A percentile compares a stretch with the other conserved stretches of the same genome.
Conservation (phyloP, 2,888 invertebrate species). For the Ormia ochracea region DNA sequence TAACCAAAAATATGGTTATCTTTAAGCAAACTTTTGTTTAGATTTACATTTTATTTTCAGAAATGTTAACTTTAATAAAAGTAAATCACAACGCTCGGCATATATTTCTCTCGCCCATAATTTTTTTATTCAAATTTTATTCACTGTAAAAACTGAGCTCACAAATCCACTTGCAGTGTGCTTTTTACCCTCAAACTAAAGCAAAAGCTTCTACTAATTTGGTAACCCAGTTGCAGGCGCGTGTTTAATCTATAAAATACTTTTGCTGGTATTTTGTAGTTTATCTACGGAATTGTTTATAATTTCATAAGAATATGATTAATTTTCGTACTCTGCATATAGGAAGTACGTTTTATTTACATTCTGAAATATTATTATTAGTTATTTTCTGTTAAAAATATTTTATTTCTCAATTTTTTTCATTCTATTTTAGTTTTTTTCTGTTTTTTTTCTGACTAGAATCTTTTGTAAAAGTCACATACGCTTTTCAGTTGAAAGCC, state of each 20-base stretch:
- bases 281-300: slow-evolving; percentile 42
- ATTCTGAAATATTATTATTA: slow-evolving; percentile 15
- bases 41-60: too few species aligned
- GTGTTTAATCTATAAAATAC: slow-evolving; percentile 50
- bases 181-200: too few species aligned
- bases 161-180: too few species aligned
- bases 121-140: too few species aligned
- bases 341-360: slow-evolving; percentile 38
- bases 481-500: slow-evolving; percentile 52
- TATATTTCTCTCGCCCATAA: too few species aligned
- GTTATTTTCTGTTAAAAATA: slow-evolving; percentile 34
- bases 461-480: slow-evolving; percentile 70
- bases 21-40: too few species aligned
- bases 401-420: slow-evolving; percentile 24
- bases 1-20: too few species aligned
- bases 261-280: slow-evolving; percentile 15
- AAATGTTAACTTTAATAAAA: too few species aligned
- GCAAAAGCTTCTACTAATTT: too few species aligned
- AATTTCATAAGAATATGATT: slow-evolving; percentile 1
- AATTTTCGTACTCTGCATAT: slow-evolving; percentile 25
- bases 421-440: neutral
- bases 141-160: too few species aligned
- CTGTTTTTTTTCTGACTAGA: neutral
- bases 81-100: too few species aligned
- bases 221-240: neutral